Percentiles rank a stretch among this genome's conserved stretches.
phyloP scores from a whole-genome alignment of 1,140 invertebrate genomes.

The Acromyrmex heyeri region DNA sequence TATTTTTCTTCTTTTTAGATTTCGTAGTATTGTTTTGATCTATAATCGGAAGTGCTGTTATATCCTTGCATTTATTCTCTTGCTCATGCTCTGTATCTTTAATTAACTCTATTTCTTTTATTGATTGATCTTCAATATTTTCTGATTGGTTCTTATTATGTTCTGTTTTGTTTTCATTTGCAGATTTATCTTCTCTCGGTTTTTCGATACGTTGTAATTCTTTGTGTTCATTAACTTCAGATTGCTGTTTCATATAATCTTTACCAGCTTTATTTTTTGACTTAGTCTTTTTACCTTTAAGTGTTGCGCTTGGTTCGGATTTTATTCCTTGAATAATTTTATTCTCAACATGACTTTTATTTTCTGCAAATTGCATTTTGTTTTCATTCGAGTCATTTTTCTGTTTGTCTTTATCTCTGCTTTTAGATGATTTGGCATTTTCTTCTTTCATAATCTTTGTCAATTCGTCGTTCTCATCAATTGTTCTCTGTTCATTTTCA shows the following conservation, averaged over 20 bases:
- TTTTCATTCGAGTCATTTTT: slow-evolving; percentile 25
- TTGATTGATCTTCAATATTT: not conserved
- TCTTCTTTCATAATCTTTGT: not conserved
- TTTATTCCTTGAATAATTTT: slow-evolving; percentile 34
- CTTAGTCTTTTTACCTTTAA: slow-evolving; percentile 39
- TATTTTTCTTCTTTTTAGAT: slow-evolving; percentile 64
- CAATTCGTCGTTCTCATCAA: slow-evolving; percentile 10
- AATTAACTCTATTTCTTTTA: not conserved
- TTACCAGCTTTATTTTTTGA: slow-evolving; percentile 55
- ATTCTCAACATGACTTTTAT: slow-evolving; percentile 19
- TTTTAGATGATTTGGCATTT: slow-evolving; percentile 29
- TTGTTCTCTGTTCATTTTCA: not conserved
- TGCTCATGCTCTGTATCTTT: slow-evolving; percentile 10
- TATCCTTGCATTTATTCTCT: slow-evolving; percentile 7
- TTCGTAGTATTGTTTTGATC: not conserved
- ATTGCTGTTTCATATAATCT: not conserved
- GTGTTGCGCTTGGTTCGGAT: not conserved
- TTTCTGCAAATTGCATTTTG: not conserved
- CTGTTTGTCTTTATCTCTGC: not conserved
- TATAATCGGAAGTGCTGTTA: not conserved
- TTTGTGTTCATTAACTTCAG: not conserved
- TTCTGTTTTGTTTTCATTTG: not conserved
- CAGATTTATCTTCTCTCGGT: not conserved
- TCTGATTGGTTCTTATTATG: not conserved
- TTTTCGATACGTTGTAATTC: not conserved